phyloP scores from a whole-genome alignment of 2,113 vertebrate genomes.

The Hemicordylus capensis region DNA sequence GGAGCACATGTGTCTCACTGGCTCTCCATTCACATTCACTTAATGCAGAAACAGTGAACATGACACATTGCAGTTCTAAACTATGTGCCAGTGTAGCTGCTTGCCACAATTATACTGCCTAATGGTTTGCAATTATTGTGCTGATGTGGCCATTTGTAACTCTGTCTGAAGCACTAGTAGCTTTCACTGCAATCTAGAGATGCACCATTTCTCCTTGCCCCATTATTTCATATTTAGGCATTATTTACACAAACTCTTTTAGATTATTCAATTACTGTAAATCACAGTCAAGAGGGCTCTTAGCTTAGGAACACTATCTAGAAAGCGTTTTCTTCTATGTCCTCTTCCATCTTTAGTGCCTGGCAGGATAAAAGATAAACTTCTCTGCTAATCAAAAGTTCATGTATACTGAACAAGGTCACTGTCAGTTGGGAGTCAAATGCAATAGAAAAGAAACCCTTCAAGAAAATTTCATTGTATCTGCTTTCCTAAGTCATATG shows the following conservation, averaged over 20 bases:
- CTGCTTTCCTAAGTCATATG: conserved; percentile 15
- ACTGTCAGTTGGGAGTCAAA: conserved; percentile 41
- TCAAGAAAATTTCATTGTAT: conserved; percentile 21
- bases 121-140: conserved; percentile 28
- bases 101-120: background rate
- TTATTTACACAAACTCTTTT: conserved; percentile 53
- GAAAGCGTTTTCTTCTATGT: conserved; percentile 15
- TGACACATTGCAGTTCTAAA: too few relatives aligned
- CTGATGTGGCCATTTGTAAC: conserved; percentile 13
- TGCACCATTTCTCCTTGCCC: conserved; percentile 18
- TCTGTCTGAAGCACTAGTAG: background rate
- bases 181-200: conserved; percentile 23
- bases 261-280: conserved; percentile 46
- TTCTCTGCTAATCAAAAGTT: conserved; percentile 49
- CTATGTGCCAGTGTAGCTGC: too few relatives aligned
- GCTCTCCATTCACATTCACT: too few relatives aligned
- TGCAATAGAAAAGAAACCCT: conserved; percentile 3
- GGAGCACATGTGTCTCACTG: background rate
- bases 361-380: conserved; percentile 42
- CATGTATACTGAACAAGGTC: conserved; percentile 42
- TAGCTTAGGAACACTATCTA: conserved; percentile 38
- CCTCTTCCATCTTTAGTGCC: background rate
- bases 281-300: conserved; percentile 29
- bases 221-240: conserved; percentile 15
- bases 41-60: background rate